Evolutionary conservation across 2,888 invertebrate genomes (phyloP), one percentile per base, ranked within the genome.

Genomic region (Oegoconia quadripuncta): DNA sequence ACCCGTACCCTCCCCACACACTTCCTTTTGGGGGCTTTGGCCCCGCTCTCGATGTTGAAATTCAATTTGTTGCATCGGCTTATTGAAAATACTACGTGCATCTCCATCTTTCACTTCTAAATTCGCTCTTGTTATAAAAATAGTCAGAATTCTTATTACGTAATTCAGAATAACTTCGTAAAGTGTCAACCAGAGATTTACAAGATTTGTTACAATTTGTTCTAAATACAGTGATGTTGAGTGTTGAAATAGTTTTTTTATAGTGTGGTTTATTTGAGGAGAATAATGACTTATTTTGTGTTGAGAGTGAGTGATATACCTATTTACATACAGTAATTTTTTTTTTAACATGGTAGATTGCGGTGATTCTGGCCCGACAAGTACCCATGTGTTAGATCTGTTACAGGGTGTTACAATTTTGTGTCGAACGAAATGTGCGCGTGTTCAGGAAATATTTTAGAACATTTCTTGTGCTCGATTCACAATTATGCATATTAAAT

Each of bases 11-110:
- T 77, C 83, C 80, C 83, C 81, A 78, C 82, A 77, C 74, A 71
- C 74, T 78, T 81, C 79, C 78, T 78, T 73, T 66, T 69, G 61
- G 74, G 79, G 83, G 72, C 76, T 74, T 63, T 58, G 73, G 69
- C 64, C 65, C 66, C 66, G 63, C 63, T 59, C 52, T 72, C 55
- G 52, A 55, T 60, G 68, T 69, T 64, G 62, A 71, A 74, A 73
- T 79, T 74, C 72, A 76, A 78, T 82, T 80, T 78, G 80, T 74
- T 78, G 81, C 80, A 76, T 61, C 73, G 69, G 62, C 67, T 72
- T 68, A 71, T 80, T 74, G 74, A 72, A 74, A 76, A 75, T 69
- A 66, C 58, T 50, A 54, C 58, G 60, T 69, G 68, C 74, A 62
- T 66, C 60, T 63, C 59, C 56, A 52, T 56, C 46, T 48, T 39